Evolutionary conservation across 2,113 vertebrate species (phyloP).

Genomic region (Synchiropus splendidus): DNA sequence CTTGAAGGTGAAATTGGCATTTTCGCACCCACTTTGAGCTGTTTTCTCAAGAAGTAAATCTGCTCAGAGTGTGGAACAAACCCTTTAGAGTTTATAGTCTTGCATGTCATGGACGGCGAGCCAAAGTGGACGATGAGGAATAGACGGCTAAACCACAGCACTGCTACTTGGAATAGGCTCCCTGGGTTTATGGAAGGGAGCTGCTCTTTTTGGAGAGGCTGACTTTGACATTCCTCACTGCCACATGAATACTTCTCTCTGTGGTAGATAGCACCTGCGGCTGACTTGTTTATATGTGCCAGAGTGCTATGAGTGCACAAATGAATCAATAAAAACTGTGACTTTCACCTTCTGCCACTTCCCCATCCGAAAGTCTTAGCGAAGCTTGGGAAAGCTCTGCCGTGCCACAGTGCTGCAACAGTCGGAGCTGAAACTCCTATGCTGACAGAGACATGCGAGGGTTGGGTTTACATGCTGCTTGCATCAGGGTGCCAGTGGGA

Average conservation of each 20-base stretch:
- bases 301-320: too few species aligned
- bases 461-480: conserved; percentile 69
- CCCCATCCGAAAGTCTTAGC: conserved; percentile 15
- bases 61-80: conserved; percentile 52
- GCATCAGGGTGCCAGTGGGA: conserved; percentile 70
- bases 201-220: too few species aligned
- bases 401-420: too few species aligned
- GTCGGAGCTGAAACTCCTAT: conserved; percentile 15
- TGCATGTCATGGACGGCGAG: conserved; percentile 46
- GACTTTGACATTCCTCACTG: too few species aligned
- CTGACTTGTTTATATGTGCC: conserved; percentile 20
- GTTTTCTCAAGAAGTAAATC: conserved; percentile 54
- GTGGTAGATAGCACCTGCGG: conserved; percentile 39
- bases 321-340: too few species aligned
- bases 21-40: conserved; percentile 40
- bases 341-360: conserved; percentile 19
- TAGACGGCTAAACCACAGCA: conserved; percentile 38
- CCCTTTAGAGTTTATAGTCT: conserved; percentile 50
- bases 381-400: conserved; percentile 22
- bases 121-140: conserved; percentile 36
- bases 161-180: too few species aligned
- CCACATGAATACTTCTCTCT: too few species aligned
- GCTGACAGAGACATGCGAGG: conserved; percentile 58
- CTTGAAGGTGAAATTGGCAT: conserved; percentile 31
- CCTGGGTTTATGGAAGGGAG: too few species aligned